Base-by-base conservation (phyloP, 2,888 invertebrate species). In the Caenorhabditis sp. region DNA sequence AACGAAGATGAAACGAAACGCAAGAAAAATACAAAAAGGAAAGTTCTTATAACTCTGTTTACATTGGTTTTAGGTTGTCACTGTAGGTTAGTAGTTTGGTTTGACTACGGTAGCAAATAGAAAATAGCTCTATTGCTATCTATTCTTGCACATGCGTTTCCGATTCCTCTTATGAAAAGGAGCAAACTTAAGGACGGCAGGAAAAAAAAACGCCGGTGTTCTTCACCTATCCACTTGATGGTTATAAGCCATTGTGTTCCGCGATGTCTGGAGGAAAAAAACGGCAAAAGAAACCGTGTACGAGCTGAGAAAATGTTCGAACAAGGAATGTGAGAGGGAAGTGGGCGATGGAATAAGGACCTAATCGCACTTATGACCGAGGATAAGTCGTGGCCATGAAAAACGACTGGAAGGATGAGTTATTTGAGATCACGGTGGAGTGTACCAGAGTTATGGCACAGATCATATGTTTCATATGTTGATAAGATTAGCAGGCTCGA, bases 181-280 rank as follows among this genome's bases (percentile, higher is more conserved):
- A 61, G 61, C 64, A 64, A 74, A 58, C 75, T 75, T 58, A 12
- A 54, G 66, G 58, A 47, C 44, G 38, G n/a, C 16, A 41, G 41
- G 58, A 63, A 41, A 22, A 31, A 24, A 63, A 74, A 56, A 74
- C 41, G 35, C 41, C 64, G 4, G 59, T 68, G 76, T 59, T 68
- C 68, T 59, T 70, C 68, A 68, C 49, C 49, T 56, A 28, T 49
- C 76, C 76, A 76, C 76, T 76, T 76, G 64, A 75, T 75, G 56
- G 56, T 64, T 56, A 56, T 64, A 74, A 75, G 66, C 64, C 75
- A 75, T 75, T 75, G 75, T 75, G 73, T 64, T 74, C 74, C 63
- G 74, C 35, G 5, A 31, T 68, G 35, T 58, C 56, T 56, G 22
- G 54, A 38, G 41, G 10, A 49, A 19, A n/a, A n/a, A 56, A 22